Conservation (phyloP, 2,113 vertebrate species). For the Pteronura brasiliensis region DNA sequence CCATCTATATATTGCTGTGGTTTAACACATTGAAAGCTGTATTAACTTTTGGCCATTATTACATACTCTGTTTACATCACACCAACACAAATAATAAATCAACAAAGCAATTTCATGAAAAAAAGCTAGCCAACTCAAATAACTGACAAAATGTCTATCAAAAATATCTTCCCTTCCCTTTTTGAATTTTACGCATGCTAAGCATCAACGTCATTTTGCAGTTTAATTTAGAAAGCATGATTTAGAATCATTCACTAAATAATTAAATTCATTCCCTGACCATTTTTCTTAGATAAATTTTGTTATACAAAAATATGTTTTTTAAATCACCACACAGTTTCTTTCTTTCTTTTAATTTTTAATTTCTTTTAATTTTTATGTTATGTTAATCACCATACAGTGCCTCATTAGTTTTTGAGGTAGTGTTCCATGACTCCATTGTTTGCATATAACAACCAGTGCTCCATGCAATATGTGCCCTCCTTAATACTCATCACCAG, state of each 20-base stretch:
- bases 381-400: no score
- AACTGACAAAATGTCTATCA: neutral
- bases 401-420: no score
- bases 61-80: neutral
- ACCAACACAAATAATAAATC: neutral
- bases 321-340: neutral
- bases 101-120: neutral
- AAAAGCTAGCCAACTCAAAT: neutral
- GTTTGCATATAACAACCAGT: no score
- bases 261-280: slow-evolving; percentile 14
- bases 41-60: neutral
- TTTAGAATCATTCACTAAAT: neutral
- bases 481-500: no score
- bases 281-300: neutral
- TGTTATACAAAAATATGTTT: neutral
- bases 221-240: neutral
- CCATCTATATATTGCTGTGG: neutral
- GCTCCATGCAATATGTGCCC: no score
- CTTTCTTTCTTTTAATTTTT: no score
- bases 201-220: neutral
- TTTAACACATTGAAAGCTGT: neutral
- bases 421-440: no score
- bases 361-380: no score
- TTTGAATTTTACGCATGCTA: neutral
- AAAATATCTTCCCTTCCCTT: neutral